Conservation (phyloP, 2,113 vertebrate genomes). For the Bucco capensis region DNA sequence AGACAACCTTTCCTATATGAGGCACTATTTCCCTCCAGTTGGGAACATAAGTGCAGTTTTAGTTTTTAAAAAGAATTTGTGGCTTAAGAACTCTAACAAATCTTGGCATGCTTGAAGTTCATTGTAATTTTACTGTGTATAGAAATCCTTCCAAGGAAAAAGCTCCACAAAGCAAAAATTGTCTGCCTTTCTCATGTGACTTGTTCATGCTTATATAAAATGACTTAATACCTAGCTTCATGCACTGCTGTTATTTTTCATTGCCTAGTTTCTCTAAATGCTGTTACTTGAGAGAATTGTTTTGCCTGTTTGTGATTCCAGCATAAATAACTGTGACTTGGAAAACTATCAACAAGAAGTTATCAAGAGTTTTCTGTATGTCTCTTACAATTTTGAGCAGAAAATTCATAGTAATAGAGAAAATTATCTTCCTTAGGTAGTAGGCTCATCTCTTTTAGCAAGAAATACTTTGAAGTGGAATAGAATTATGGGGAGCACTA, state of each 20-base stretch:
- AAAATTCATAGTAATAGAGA: constrained; percentile 27
- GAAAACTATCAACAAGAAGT: constrained; percentile 62
- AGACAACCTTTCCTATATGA: constrained; percentile 71
- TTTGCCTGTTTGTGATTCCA: constrained; percentile 72
- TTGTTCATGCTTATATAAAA: constrained; percentile 60
- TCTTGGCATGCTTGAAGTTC: constrained; percentile 67
- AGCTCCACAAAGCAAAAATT: constrained; percentile 59
- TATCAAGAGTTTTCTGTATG: constrained; percentile 52
- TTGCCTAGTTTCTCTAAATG: constrained; percentile 63
- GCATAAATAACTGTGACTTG: constrained; percentile 69
- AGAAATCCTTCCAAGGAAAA: constrained; percentile 68
- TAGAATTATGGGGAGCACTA: background rate
- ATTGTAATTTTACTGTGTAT: constrained; percentile 70
- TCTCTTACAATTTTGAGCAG: constrained; percentile 52
- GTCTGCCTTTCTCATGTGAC: constrained; percentile 62
- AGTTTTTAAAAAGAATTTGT: constrained; percentile 69
- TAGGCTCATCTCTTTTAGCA: background rate
- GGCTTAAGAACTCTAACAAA: constrained; percentile 65
- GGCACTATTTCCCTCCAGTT: constrained; percentile 66
- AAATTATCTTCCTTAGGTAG: constrained; percentile 24
- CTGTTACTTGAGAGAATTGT: constrained; percentile 64
- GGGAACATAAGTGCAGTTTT: constrained; percentile 63
- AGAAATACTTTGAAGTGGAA: background rate
- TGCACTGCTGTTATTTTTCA: constrained; percentile 61
- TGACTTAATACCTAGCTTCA: constrained; percentile 63